These are phyloP conservation scores for Dendrolimus pini DNA, from an alignment of 2,888 invertebrate genomes.

Conservation along the genomic window DNA sequence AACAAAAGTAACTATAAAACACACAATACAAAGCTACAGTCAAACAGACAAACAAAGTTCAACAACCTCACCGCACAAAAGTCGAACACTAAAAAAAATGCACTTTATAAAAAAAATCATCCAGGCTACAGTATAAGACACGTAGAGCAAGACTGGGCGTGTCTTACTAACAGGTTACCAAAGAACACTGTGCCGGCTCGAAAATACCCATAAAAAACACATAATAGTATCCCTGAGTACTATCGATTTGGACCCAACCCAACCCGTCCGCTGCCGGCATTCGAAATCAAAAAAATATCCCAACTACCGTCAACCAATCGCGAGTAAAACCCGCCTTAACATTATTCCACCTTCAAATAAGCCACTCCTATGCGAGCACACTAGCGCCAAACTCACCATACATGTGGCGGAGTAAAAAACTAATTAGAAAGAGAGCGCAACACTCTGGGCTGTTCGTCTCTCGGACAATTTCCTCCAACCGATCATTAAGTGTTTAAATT, in stretches of 20 bases:
- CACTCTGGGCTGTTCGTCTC: conserved; percentile 66
- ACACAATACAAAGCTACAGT: conserved; percentile 16
- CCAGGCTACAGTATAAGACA: conserved; percentile 57
- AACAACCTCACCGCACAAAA: conserved; percentile 45
- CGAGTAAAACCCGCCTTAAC: conserved; percentile 31
- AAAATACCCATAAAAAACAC: conserved; percentile 75
- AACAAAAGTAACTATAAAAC: too few relatives aligned
- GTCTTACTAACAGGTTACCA: conserved; percentile 70
- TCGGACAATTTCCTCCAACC: conserved; percentile 76
- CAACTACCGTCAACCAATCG: conserved; percentile 47
- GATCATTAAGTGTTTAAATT: conserved; percentile 77
- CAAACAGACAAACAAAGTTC: conserved; percentile 20
- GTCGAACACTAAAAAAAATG: conserved; percentile 43
- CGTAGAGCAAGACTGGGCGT: conserved; percentile 60
- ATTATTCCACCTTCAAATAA: conserved; percentile 39
- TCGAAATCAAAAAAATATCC: conserved; percentile 62
- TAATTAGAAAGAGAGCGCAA: conserved; percentile 59
- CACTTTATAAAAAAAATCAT: conserved; percentile 48
- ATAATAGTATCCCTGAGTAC: conserved; percentile 68
- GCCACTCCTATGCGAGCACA: conserved; percentile 39
- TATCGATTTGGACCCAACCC: conserved; percentile 53
- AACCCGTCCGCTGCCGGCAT: conserved; percentile 63
- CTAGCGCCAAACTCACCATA: conserved; percentile 58
- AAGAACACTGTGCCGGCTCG: conserved; percentile 64
- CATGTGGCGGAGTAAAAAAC: conserved; percentile 51